A percentile compares a stretch with the other conserved stretches of the same genome.
phyloP scores from a whole-genome alignment of 1,140 invertebrate species.

The Cataglyphis hispanica region DNA sequence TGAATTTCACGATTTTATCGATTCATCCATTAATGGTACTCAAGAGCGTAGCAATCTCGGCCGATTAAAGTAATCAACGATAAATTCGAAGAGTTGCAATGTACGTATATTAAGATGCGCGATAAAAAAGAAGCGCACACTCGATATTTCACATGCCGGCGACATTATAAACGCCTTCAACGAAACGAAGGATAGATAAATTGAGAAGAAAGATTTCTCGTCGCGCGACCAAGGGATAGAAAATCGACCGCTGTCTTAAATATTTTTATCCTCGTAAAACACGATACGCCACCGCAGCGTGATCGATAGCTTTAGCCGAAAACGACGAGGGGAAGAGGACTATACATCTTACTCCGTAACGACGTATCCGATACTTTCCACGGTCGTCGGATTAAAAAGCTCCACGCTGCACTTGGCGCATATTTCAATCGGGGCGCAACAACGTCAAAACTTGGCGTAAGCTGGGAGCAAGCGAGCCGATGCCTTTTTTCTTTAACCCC shows the following conservation, averaged over 20 bases:
- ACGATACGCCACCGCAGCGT: constrained; percentile 58
- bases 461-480: constrained; percentile 21
- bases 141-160: not conserved
- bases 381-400: constrained; percentile 61
- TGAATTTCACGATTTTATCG: not conserved
- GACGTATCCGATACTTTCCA: constrained; percentile 60
- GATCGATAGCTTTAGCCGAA: constrained; percentile 60
- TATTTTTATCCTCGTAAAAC: constrained; percentile 62
- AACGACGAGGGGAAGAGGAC: constrained; percentile 56
- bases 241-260: constrained; percentile 52
- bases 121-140: constrained; percentile 1
- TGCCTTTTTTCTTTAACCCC: constrained; percentile 48
- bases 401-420: constrained; percentile 59
- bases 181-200: constrained; percentile 28
- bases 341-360: constrained; percentile 64
- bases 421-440: constrained; percentile 63
- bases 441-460: constrained; percentile 64
- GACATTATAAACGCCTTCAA: constrained; percentile 14
- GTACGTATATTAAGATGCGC: not conserved
- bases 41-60: not conserved
- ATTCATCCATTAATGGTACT: not conserved
- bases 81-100: not conserved
- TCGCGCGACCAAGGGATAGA: too few relatives aligned
- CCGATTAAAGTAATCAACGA: not conserved
- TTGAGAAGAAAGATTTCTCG: not conserved